phyloP scores from a whole-genome alignment of 1,140 invertebrate genomes.

The Camponotus floridanus region DNA sequence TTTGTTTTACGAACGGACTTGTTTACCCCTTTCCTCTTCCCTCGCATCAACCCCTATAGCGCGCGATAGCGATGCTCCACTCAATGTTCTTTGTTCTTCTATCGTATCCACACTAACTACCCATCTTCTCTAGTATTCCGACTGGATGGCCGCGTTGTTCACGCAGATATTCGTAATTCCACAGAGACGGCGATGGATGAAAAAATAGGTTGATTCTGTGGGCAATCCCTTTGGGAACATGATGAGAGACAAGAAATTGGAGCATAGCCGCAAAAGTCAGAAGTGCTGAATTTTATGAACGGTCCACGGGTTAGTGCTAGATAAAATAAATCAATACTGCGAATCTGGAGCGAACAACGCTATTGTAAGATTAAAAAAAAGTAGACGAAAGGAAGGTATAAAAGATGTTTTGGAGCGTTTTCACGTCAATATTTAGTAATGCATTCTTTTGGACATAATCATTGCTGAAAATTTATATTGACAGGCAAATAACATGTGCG shows the following conservation, averaged over 20 bases:
- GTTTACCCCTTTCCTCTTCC: not conserved
- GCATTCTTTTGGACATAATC: not conserved
- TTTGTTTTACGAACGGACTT: constrained; percentile 70
- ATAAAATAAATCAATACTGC: constrained; percentile 31
- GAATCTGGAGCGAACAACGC: not conserved
- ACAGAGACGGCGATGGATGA: not conserved
- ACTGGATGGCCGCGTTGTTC: constrained; percentile 11
- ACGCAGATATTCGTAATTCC: constrained; percentile 26
- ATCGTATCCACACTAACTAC: constrained; percentile 38
- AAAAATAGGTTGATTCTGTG: not conserved
- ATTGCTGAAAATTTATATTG: too few relatives aligned
- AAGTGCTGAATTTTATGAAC: not conserved
- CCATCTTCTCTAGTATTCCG: not conserved
- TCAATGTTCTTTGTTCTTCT: constrained; percentile 43
- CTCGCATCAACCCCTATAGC: not conserved
- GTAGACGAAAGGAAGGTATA: not conserved
- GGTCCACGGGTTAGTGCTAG: not conserved
- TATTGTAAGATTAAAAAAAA: not conserved
- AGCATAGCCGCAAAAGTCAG: not conserved
- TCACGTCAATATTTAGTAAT: not conserved
- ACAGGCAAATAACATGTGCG: too few relatives aligned
- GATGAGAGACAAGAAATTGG: constrained; percentile 45
- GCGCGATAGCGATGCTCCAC: constrained; percentile 2
- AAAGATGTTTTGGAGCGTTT: not conserved
- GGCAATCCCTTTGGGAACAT: not conserved